Percentiles rank a stretch among this genome's conserved stretches.
These are phyloP conservation scores for Synergus japonicus DNA, from an alignment of 2,888 invertebrate species.

Conservation along the genomic window DNA sequence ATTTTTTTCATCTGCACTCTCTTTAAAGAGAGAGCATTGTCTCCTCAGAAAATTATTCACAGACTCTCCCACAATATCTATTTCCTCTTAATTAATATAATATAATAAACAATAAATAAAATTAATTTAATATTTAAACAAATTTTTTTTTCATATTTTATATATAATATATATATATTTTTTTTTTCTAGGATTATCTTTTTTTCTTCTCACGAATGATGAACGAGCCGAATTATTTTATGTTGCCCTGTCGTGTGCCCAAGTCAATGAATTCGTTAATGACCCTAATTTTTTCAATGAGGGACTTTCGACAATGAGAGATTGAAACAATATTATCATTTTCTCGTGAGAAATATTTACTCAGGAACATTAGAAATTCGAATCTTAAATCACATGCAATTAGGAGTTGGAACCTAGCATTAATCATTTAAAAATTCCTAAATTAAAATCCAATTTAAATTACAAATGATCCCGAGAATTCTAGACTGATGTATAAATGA, in stretches of 20 bases:
- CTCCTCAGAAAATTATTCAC: not conserved
- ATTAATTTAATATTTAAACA: not conserved
- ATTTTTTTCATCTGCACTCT: conserved; percentile 26
- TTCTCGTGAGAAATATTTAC: not conserved
- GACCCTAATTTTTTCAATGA: conserved; percentile 27
- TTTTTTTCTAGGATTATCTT: no score
- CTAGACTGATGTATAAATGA: not conserved
- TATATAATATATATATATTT: no score
- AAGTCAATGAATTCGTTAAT: conserved; percentile 31
- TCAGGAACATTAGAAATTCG: not conserved
- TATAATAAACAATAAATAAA: no score
- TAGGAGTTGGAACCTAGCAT: not conserved
- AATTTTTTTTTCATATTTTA: not conserved
- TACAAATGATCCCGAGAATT: conserved; percentile 11
- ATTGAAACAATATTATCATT: not conserved
- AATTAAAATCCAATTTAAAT: conserved; percentile 28
- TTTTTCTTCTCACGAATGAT: not conserved
- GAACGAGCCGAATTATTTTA: not conserved
- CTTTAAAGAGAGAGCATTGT: conserved; percentile 1
- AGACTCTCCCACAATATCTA: not conserved
- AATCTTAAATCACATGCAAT: not conserved
- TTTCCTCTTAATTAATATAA: no score
- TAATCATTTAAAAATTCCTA: conserved; percentile 2
- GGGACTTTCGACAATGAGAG: not conserved
- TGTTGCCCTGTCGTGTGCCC: not conserved